A percentile compares a stretch with the other conserved stretches of the same genome.
phyloP scores from a whole-genome alignment of 2,113 vertebrate genomes.

The Hypanus sabinus region DNA sequence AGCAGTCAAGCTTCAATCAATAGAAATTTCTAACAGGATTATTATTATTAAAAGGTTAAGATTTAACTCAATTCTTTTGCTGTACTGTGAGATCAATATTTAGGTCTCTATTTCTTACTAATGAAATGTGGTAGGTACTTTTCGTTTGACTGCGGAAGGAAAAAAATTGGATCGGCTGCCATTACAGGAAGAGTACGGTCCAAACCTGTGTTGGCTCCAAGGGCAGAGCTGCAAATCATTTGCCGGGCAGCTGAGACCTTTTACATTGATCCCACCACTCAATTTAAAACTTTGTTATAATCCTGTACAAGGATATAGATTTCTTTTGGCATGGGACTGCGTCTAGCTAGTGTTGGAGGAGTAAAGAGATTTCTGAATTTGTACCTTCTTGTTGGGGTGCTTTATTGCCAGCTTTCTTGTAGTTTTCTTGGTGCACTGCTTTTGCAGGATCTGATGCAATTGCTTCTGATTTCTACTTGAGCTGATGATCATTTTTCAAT shows the following conservation, averaged over 20 bases:
- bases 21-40: neutral
- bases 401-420: neutral
- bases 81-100: neutral
- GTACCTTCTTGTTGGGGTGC: neutral
- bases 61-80: neutral
- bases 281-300: neutral
- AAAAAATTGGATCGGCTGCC: neutral
- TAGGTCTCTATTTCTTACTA: neutral
- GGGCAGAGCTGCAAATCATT: neutral
- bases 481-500: neutral
- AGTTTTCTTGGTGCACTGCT: neutral
- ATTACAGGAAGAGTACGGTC: neutral
- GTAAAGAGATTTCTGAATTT: neutral
- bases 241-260: neutral
- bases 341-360: neutral
- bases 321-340: neutral
- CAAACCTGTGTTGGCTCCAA: neutral
- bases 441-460: neutral
- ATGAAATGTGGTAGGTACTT: neutral
- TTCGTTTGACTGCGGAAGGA: neutral
- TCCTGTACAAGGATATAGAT: neutral
- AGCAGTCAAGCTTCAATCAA: neutral
- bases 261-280: neutral
- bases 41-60: neutral
- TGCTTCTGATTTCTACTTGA: neutral